Base-by-base conservation (phyloP, 2,797 vertebrate species). In the Chelmon rostratus region DNA sequence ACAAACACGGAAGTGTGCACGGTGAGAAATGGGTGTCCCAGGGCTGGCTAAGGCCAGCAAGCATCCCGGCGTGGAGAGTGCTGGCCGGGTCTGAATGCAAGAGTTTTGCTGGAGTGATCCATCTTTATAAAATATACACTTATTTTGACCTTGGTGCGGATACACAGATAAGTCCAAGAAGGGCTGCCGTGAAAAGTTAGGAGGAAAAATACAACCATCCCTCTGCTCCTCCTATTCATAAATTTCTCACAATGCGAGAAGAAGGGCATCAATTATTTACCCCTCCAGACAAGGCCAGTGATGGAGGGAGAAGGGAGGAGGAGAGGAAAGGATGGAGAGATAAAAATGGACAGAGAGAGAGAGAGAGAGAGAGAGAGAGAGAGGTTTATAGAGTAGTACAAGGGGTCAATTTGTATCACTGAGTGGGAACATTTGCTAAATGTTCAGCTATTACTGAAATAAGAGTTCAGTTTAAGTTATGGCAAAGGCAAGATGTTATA, bases 241-340 rank as follows among this genome's bases (percentile, higher is more conserved):
- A 83, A 95, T 95, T 89, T 94, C 91, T 91, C 89, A 93, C 88
- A 90, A 85, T 75, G 77, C 56, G 61, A 81, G 83, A 73, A 81
- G 76, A 91, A 67, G 77, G 72, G 25, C 84, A 93, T 96, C 88
- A 92, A 93, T 95, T 95, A 95, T 95, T 94, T 88, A 95, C 82
- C 62, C 42, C 18, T 66, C 67, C 81, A 89, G 90, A 93, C 93
- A 93, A 93, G 92, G 86, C 89, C 87, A 84, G 78, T 74, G 78
- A 86, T 62, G 67, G 71, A 84, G 73, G 78, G 62, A 81, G 65
- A 67, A 25, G 49, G 33, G 35, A 68, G 38, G 50, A 42, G 28
- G 53, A 28, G 72, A 53, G 38, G 35, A 40, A 42, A 61, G 49
- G 44, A 74, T 50, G 25, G 52, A 25, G 56, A 62, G 40, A 73